Base-by-base conservation (phyloP, 2,797 vertebrate species). In the Fistularia commersonii region DNA sequence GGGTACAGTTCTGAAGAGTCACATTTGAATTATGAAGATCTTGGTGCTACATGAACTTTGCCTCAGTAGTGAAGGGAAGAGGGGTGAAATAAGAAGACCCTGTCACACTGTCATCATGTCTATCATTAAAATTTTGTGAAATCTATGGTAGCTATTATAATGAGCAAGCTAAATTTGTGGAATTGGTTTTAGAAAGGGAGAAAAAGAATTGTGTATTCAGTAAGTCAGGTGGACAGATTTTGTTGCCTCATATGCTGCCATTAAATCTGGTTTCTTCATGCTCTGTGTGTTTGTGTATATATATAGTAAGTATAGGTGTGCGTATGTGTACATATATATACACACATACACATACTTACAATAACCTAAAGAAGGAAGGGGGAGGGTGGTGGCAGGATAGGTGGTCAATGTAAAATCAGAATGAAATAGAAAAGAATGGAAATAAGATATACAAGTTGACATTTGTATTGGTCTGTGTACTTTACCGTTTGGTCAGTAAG, bases 401-500 rank as follows among this genome's bases (percentile, higher is more conserved):
- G 67, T 42, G 51, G 51, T 80, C 68, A 69, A 41, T 61, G 37
- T 4, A 23, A 23, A 23, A 23, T 23, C 23, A 23, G 23, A 23
- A 23, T 23, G 23, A 23, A 23, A 23, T 2, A 23, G 23, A 23
- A 4, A 57, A 48, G 55, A 59, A 71, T 37, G 34, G 44, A 34
- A 47, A 50, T 7, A 14, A 32, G 9, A 3, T 36, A 7, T 13
- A 12, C 6, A 6, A 3, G 14, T 23, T 2, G 23, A 23, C 23
- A 23, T 23, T 23, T 23, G 23, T 23, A 2, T 23, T 23, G 23
- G 23, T 23, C 23, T 2, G 23, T 23, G 23, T 54, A 11, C 68
- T 80, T 38, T 69, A 91, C 90, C 72, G 90, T 87, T 74, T 90
- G 88, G 76, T 92, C 90, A 7, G 88, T 90, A 8, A 92, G 87